Evolutionary conservation across 1,140 invertebrate species (phyloP).

Genomic region (Platyura marginata): DNA sequence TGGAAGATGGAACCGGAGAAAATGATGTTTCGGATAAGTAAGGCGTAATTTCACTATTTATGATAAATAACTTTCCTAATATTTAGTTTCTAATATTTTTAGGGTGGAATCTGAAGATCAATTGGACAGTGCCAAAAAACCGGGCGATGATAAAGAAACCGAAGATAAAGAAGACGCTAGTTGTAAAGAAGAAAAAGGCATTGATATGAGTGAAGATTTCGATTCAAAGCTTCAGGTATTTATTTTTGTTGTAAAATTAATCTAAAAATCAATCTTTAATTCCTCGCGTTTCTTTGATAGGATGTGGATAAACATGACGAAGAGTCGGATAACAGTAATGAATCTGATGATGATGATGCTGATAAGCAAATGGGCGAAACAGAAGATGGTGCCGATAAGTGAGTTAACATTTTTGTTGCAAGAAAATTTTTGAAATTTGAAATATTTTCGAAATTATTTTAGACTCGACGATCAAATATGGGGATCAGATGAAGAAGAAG

Average conservation of each 20-base stretch:
- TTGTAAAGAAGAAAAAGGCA: conserved; percentile 75
- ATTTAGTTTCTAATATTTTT: neutral
- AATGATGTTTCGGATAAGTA: conserved; percentile 86
- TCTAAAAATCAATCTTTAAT: neutral
- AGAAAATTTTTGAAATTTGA: neutral
- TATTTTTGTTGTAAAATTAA: neutral
- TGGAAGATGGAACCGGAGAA: conserved; percentile 83
- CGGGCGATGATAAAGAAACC: conserved; percentile 40
- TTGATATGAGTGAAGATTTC: conserved; percentile 24
- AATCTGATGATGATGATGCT: conserved; percentile 50
- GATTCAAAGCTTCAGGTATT: conserved; percentile 43
- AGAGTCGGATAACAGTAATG: conserved; percentile 40
- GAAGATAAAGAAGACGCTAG: conserved; percentile 46
- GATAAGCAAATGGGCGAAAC: conserved; percentile 95
- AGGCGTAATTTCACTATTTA: conserved; percentile 9
- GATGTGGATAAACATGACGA: conserved; percentile 50
- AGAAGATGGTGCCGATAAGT: conserved; percentile 60
- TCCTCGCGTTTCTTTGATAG: conserved; percentile 27
- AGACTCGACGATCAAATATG: conserved; percentile 66
- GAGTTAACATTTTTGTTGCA: conserved; percentile 30
- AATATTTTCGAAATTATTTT: conserved; percentile 2
- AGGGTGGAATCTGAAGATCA: conserved; percentile 54
- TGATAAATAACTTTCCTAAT: neutral
- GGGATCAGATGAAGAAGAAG: conserved; percentile 65
- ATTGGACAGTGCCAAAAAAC: conserved; percentile 67